Base-by-base conservation (phyloP, 2,113 vertebrate genomes). In the Anseranas semipalmata region DNA sequence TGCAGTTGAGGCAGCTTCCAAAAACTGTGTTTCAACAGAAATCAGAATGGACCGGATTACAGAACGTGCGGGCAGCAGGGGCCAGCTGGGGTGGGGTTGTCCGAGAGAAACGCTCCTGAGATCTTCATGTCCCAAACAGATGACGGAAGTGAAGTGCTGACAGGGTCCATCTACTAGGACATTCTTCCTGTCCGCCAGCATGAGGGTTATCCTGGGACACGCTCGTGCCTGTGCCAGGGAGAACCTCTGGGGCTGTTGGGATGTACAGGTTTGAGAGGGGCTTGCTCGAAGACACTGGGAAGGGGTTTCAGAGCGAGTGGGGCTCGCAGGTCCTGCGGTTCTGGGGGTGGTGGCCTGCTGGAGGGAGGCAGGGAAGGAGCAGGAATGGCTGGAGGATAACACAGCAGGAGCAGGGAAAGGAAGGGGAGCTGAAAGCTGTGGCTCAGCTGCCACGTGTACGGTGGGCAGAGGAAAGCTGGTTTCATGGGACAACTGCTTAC, bases 81-180 rank as follows among this genome's bases (percentile, higher is more conserved):
- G 19, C 18, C 0, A 0, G 35, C 13, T 6, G 2, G n/a, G n/a
- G n/a, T n/a, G n/a, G n/a, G n/a, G n/a, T n/a, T 74, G 60, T 84
- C 15, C 53, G 24, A 35, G 43, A 62, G 25, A 52, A 82, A 52
- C 9, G 2, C 10, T 80, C 28, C 43, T 22, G 8, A 59, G 24
- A 48, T 32, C n/a, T n/a, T 63, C 37, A 18, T 6, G 15, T 46
- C 35, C 45, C 27, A 16, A 55, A 80, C 48, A 48, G 19, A 30
- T 11, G 15, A 48, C 11, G 10, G 6, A 48, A 53, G 15, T 4
- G 50, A 55, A 77, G 7, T 5, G 1, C 7, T 45, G 39, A 5
- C 14, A 2, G 6, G 20, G 6, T 9, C 80, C 30, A 4, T 13
- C 7, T 33, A 14, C 28, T 11, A 3, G 65, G 70, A 30, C 11